Evolutionary conservation across 2,888 invertebrate genomes (phyloP), one percentile per base, ranked within the genome.

Genomic region (Chaetogeoica ovagalla): DNA sequence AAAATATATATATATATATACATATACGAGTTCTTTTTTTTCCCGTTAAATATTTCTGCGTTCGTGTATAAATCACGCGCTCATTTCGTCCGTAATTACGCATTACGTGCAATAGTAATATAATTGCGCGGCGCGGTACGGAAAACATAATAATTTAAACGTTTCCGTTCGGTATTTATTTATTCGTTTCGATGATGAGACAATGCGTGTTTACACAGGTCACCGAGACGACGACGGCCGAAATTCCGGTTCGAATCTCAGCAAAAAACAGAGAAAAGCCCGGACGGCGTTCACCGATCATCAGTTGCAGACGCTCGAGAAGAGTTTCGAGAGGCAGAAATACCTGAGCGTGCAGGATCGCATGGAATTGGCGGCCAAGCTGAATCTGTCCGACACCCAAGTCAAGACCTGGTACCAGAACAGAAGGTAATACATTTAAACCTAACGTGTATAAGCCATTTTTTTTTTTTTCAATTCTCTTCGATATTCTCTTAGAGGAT

Each of bases 361-460:
- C 84, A 97, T 98, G 96, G 98, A 99, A 88, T 88, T 99, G 85
- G 98, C 99, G 0, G 94, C 96, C 82, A 95, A 96, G 88, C 89
- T 99, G 84, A 95, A 96, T 85, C 90, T 99, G 82, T 97, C 96
- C 65, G 99, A 99, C 88, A 99, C 98, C 74, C 99, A 99, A 90
- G 98, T 99, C 86, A 99, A 99, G 88, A 99, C 99, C 85, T 99
- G 99, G 96, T 97, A 94, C 85, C 94, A 95, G 87, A 95, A 95
- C 85, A 89, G 94, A 86, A 90, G 94, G 94, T 94, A 84, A 87
- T 3, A n/a, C n/a, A n/a, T n/a, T n/a, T n/a, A n/a, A n/a, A n/a
- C n/a, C n/a, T n/a, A n/a, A n/a, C n/a, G n/a, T n/a, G n/a, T n/a
- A n/a, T n/a, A n/a, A n/a, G n/a, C n/a, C n/a, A n/a, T n/a, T n/a